A percentile compares a stretch with the other conserved stretches of the same genome.
Evolutionary conservation across 1,140 invertebrate genomes (phyloP).

Genomic region (Reticulitermes speratus): DNA sequence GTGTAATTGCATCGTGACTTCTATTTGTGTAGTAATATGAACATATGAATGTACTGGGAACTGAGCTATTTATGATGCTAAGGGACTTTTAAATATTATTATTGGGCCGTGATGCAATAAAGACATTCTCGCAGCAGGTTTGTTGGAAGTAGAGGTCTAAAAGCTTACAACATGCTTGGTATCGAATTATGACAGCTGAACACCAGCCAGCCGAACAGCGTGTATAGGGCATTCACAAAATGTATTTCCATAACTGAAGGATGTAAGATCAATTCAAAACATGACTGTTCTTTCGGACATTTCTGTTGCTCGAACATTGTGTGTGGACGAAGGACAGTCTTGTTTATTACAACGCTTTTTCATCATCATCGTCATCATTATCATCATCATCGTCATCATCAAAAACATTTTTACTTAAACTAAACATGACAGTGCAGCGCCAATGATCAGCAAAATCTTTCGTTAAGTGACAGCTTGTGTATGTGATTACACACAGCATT

Average conservation of each 20-base stretch:
- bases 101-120: neutral
- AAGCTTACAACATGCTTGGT: slow-evolving; percentile 1
- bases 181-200: slow-evolving; percentile 12
- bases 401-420: no score
- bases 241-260: neutral
- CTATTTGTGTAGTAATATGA: neutral
- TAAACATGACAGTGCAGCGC: no score
- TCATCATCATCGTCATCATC: no score
- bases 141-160: neutral
- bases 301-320: no score
- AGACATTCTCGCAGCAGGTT: neutral
- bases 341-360: no score
- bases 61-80: neutral
- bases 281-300: no score
- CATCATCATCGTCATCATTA: no score
- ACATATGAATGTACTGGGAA: neutral
- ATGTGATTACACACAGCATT: no score
- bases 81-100: neutral
- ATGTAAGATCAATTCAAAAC: neutral
- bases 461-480: no score
- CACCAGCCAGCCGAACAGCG: neutral
- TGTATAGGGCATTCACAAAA: neutral
- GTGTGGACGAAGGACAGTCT: no score
- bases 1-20: neutral
- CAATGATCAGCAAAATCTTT: no score